Evolutionary conservation across 2,797 vertebrate genomes (phyloP), one percentile per base, ranked within the genome.

Genomic region (Acanthornis magna): DNA sequence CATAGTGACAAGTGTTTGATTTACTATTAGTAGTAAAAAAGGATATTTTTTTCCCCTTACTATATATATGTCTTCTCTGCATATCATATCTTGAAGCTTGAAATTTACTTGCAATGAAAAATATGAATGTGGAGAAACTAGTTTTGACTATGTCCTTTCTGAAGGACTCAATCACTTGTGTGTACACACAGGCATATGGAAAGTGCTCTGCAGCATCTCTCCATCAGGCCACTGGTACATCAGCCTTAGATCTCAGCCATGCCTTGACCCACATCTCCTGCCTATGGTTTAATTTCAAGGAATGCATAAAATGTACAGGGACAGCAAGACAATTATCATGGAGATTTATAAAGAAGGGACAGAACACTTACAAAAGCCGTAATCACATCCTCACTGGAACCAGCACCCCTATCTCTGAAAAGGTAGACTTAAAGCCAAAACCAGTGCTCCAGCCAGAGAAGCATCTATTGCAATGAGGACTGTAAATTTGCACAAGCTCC

Each of bases 21-120:
- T 66, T 74, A 21, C 2, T 30, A 9, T 50, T 66, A 71, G 34
- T 11, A 34, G 4, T 53, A 87, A 72, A 55, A 42, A 81, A 75
- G 23, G 3, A 2, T 36, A 2, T 36, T 12, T 17, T 36, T 50
- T 22, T 1, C 0, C 30, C 14, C 16, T 9, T 36, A 30, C 27
- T 48, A 32, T 66, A n/a, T 3, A 1, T 58, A 18, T 14, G 2
- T 16, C 20, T 84, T 83, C 13, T 61, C 43, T 62, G 16, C 7
- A 2, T 45, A 45, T 47, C 19, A 2, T 36, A 29, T 30, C 32
- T 54, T 30, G 17, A 82, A 85, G 7, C 9, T 85, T 82, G 60
- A 66, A 47, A 73, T 25, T 61, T 60, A 5, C 8, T 75, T 48
- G 45, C 17, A 84, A 20, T 74, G 8, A 88, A 66, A 78, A 75